Conservation (phyloP, 2,797 vertebrate species). For the Thripadectes ignobilis region DNA sequence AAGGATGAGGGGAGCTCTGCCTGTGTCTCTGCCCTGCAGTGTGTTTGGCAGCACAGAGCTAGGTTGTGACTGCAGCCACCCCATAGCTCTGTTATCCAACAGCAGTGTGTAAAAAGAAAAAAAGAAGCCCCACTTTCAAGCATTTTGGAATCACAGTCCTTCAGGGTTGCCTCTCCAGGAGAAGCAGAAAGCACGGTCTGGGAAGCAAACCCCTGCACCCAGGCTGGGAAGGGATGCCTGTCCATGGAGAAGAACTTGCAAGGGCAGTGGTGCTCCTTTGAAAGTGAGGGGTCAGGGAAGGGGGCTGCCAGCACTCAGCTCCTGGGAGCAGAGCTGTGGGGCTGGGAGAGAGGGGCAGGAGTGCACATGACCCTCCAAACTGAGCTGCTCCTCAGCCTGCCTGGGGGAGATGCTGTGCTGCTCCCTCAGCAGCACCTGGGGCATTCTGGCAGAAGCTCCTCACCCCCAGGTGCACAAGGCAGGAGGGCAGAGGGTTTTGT, state of each 20-base stretch:
- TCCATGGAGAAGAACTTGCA: neutral
- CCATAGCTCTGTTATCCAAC: neutral
- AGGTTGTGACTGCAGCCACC: neutral
- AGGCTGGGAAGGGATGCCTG: neutral
- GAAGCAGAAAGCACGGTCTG: neutral
- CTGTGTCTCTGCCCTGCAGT: neutral
- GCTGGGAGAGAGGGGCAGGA: neutral
- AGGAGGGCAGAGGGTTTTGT: neutral
- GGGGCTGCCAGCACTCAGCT: neutral
- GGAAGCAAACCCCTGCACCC: neutral
- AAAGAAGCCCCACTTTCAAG: neutral
- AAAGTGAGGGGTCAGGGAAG: fast-evolving
- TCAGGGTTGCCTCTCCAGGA: fast-evolving
- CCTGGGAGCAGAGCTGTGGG: neutral
- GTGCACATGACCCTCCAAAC: neutral
- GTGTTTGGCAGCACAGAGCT: neutral
- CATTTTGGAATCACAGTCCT: neutral
- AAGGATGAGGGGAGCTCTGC: neutral
- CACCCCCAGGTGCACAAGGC: neutral
- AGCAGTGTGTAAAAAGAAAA: neutral
- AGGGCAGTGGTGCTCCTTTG: neutral
- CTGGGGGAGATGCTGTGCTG: neutral
- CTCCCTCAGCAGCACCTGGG: neutral
- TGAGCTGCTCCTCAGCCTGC: neutral
- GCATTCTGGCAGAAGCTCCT: neutral